phyloP scores from a whole-genome alignment of 2,888 invertebrate species.

The Erebia epiphron region DNA sequence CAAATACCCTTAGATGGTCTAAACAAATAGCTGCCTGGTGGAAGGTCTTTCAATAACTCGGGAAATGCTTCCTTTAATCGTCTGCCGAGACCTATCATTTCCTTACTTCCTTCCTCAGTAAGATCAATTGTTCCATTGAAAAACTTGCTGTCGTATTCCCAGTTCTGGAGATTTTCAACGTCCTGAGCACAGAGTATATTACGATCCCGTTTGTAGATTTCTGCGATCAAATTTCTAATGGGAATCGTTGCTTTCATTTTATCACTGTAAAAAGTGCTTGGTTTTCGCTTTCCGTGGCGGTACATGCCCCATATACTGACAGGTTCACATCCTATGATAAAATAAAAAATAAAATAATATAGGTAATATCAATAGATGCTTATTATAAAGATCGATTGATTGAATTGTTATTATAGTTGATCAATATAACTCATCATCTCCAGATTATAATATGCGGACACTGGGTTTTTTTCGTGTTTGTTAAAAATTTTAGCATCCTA shows the following conservation, averaged over 20 bases:
- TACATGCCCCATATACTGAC: constrained; percentile 68
- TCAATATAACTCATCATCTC: no score
- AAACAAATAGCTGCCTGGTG: constrained; percentile 78
- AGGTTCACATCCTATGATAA: constrained; percentile 62
- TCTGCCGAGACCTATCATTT: constrained; percentile 84
- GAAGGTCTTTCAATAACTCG: constrained; percentile 73
- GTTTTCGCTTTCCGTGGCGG: constrained; percentile 64
- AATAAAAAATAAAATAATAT: background rate
- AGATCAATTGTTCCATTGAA: constrained; percentile 57
- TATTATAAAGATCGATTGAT: no score
- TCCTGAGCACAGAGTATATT: constrained; percentile 73
- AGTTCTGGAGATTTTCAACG: constrained; percentile 62
- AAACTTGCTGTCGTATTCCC: constrained; percentile 54
- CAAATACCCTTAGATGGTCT: constrained; percentile 81
- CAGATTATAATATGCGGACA: no score
- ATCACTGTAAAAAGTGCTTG: constrained; percentile 47
- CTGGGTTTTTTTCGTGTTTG: no score
- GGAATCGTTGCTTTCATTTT: constrained; percentile 59
- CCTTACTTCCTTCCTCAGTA: constrained; percentile 79
- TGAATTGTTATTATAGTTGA: no score
- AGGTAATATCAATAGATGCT: no score
- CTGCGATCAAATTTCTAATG: constrained; percentile 55
- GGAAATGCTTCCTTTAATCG: constrained; percentile 65
- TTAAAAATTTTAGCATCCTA: no score
- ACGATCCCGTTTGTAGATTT: constrained; percentile 60